Evolutionary conservation across 2,888 invertebrate species (phyloP).

Genomic region (Parnassius apollo): DNA sequence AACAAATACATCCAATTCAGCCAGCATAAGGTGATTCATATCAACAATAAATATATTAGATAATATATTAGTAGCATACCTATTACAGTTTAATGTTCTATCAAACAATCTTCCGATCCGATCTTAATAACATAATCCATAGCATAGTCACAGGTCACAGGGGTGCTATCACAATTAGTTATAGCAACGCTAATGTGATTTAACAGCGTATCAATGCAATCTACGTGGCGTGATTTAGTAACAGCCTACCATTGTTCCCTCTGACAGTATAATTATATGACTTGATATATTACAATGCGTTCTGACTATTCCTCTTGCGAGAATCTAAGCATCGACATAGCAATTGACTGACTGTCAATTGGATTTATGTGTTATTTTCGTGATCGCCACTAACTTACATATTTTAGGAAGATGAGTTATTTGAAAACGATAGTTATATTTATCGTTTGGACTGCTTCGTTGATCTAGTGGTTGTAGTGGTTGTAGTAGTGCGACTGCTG

Average conservation of each 20-base stretch:
- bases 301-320: slow-evolving; percentile 5
- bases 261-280: slow-evolving; percentile 46
- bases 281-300: slow-evolving; percentile 18
- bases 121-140: neutral
- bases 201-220: slow-evolving; percentile 35
- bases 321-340: neutral
- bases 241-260: slow-evolving; percentile 41
- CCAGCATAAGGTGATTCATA: no score
- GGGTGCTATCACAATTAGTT: slow-evolving; percentile 5
- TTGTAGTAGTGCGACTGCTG: no score
- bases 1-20: no score
- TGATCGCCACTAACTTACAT: no score
- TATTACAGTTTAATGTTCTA: neutral
- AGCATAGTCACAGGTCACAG: neutral
- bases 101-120: neutral
- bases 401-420: no score
- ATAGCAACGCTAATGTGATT: slow-evolving; percentile 32
- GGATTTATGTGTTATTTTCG: no score
- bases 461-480: no score
- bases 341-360: neutral
- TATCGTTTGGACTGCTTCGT: no score
- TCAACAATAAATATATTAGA: no score
- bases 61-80: no score
- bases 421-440: no score
- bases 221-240: slow-evolving; percentile 31